Base-by-base conservation (phyloP, 2,888 invertebrate species). In the Scelioninae gen. 1 region DNA sequence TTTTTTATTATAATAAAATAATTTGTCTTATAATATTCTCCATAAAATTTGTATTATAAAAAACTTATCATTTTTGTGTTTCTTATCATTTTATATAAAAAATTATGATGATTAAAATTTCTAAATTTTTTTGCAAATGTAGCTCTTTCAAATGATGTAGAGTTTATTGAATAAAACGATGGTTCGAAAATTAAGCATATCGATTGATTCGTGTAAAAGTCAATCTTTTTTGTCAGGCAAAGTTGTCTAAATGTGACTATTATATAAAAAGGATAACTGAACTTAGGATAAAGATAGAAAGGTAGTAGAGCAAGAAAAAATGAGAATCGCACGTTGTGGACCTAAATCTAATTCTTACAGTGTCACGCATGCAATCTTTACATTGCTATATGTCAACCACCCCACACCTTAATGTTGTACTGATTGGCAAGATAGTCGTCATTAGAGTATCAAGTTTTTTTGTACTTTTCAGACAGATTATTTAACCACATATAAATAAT, bases 321-420 rank as follows among this genome's bases (percentile, higher is more conserved):
- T 65, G 69, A 78, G 78, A 77, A 82, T 78, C 76, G 79, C 83
- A 76, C 79, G 79, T 76, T 79, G 65, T 79, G 79, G 79, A 77
- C 75, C 81, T 88, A 87, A 85, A 87, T 89, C 88, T 89, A 89
- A 87, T 87, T 88, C 87, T 86, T 86, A 87, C 87, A 89, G 89
- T 89, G 89, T 89, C 88, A 88, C 87, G 86, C 89, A 88, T 89
- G 85, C 86, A 84, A 84, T 84, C 79, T 85, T 82, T 80, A 85
- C 82, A 84, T 81, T 82, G 80, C 83, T 80, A 82, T 84, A 74
- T 83, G 84, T 79, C 86, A 79, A 83, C 77, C 77, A 84, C 84
- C 76, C 84, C 85, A 78, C 72, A 83, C 84, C 84, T 83, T 75
- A 77, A 74, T 38, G 74, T 55, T 82, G 77, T 68, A 62, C 82